Conservation (phyloP, 1,140 invertebrate genomes). For the Panonychus citri region DNA sequence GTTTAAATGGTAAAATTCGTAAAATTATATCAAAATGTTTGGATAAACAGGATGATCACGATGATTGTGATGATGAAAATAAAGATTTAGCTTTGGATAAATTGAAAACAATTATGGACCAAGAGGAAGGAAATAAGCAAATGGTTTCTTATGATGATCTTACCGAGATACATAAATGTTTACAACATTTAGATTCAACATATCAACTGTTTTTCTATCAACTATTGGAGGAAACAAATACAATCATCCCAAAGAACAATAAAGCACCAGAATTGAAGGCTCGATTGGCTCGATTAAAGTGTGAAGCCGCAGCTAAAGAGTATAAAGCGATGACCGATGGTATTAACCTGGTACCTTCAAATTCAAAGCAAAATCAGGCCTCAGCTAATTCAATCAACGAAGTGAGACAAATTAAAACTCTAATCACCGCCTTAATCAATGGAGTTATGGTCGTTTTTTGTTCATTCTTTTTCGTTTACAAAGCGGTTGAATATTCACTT, state of each 20-base stretch:
- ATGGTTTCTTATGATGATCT: neutral
- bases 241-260: neutral
- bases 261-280: neutral
- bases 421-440: slow-evolving; percentile 11
- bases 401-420: neutral
- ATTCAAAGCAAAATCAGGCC: neutral
- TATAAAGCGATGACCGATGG: neutral
- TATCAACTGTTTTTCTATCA: slow-evolving; percentile 1
- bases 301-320: neutral
- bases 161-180: neutral
- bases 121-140: neutral
- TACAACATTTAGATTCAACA: neutral
- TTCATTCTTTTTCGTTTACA: slow-evolving; percentile 13
- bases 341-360: neutral
- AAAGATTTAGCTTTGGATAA: neutral
- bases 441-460: slow-evolving; percentile 11
- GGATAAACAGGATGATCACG: too few relatives aligned
- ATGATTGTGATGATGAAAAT: neutral
- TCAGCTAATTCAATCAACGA: neutral
- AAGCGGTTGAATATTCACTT: slow-evolving; percentile 9
- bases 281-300: neutral
- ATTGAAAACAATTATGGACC: neutral
- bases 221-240: neutral
- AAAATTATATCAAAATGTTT: neutral
- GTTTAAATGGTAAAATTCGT: neutral